Conservation (phyloP, 2,888 invertebrate species). For the Pyrrhosoma nymphula region DNA sequence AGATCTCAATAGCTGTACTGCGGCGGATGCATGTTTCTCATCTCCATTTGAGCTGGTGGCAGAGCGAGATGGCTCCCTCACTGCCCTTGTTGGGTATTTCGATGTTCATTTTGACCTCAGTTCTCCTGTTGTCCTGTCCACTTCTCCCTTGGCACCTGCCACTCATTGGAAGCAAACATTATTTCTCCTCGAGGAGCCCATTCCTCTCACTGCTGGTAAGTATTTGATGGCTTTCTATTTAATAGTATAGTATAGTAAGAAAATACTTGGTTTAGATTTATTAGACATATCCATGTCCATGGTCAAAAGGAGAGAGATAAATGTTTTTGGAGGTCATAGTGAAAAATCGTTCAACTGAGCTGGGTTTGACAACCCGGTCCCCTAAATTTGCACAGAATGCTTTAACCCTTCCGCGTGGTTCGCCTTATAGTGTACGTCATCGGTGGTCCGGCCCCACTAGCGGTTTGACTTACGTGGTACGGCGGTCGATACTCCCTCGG, state of each 20-base stretch:
- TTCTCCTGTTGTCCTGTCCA: slow-evolving; percentile 85
- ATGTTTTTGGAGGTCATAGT: too few species aligned
- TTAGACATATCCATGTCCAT: too few species aligned
- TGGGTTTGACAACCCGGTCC: too few species aligned
- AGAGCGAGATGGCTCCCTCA: slow-evolving; percentile 83
- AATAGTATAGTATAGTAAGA: neutral
- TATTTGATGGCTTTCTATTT: slow-evolving; percentile 65
- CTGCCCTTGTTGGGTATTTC: slow-evolving; percentile 94
- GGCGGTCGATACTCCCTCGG: too few species aligned
- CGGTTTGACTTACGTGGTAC: too few species aligned
- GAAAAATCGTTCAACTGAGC: too few species aligned
- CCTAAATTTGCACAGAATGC: too few species aligned
- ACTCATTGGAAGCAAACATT: slow-evolving; percentile 98
- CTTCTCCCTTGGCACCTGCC: slow-evolving; percentile 85
- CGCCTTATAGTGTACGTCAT: too few species aligned
- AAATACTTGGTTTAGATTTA: neutral
- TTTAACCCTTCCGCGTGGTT: too few species aligned
- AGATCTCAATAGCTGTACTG: slow-evolving; percentile 86
- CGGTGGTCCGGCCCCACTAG: too few species aligned
- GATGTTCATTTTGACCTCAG: slow-evolving; percentile 91
- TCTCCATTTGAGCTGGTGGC: slow-evolving; percentile 74
- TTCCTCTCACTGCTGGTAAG: slow-evolving; percentile 84
- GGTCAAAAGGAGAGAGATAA: too few species aligned
- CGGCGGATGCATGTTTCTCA: slow-evolving; percentile 80
- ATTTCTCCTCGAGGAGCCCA: slow-evolving; percentile 88